Conservation (phyloP, 2,113 vertebrate genomes). For the Thermophis baileyi region DNA sequence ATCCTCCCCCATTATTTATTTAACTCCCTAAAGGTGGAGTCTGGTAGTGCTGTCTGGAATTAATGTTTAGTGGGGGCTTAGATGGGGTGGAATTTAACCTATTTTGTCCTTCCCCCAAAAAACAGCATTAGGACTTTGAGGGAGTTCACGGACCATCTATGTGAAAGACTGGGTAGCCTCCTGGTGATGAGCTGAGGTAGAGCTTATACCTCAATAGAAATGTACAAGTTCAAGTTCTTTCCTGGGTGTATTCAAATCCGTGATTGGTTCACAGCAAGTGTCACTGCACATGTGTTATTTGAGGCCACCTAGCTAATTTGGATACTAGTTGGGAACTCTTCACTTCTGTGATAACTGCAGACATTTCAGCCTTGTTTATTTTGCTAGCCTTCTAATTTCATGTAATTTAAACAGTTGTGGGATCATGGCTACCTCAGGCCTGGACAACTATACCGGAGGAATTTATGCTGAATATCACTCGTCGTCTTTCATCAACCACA, state of each 20-base stretch:
- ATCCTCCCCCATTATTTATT: not conserved
- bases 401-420: conserved; percentile 79
- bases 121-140: not conserved
- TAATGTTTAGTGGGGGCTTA: not conserved
- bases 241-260: not conserved
- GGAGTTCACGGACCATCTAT: not conserved
- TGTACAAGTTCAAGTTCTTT: not conserved
- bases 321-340: not conserved
- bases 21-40: not conserved
- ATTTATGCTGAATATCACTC: conserved; percentile 80
- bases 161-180: not conserved
- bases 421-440: conserved; percentile 88
- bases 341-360: not conserved
- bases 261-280: not conserved
- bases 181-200: not conserved
- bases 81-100: not conserved
- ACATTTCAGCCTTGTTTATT: not conserved
- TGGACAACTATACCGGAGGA: conserved; percentile 86
- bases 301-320: not conserved
- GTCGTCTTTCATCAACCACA: conserved; percentile 76
- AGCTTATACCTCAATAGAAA: not conserved
- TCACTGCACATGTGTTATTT: not conserved
- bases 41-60: not conserved
- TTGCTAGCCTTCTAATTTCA: not conserved
- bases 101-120: not conserved